Conservation (phyloP, 2,113 vertebrate genomes). For the Aspidoscelis tigris region DNA sequence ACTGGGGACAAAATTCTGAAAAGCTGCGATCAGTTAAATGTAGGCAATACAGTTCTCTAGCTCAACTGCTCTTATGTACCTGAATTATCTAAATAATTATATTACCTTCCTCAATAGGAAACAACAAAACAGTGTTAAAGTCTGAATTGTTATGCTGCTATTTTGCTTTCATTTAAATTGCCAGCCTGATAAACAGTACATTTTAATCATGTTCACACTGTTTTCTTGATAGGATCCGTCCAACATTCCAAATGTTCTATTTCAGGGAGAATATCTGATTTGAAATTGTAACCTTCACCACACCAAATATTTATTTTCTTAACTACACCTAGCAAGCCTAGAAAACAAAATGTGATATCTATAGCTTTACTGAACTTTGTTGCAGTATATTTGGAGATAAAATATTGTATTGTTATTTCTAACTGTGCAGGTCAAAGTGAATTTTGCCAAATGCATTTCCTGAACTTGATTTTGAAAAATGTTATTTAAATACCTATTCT, state of each 20-base stretch:
- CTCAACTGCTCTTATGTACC: background rate
- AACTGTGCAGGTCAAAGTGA: too few species aligned
- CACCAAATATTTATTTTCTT: background rate
- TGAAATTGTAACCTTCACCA: background rate
- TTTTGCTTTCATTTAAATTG: rapidly evolving
- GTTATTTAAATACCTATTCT: too few species aligned
- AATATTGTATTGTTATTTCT: too few species aligned
- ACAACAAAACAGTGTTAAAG: background rate
- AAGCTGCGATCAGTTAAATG: background rate
- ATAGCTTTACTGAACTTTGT: too few species aligned
- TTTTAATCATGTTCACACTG: background rate
- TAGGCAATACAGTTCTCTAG: background rate
- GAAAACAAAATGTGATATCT: too few species aligned
- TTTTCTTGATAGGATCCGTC: background rate
- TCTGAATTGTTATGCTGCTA: background rate
- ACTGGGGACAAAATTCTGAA: background rate
- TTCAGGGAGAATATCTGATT: background rate
- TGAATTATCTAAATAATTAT: background rate
- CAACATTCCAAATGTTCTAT: slow-evolving; percentile 1
- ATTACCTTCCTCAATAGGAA: background rate
- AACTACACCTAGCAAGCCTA: too few species aligned
- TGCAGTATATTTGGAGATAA: too few species aligned
- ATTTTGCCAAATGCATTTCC: too few species aligned
- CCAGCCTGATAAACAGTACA: background rate
- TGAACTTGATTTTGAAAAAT: too few species aligned